phyloP scores from a whole-genome alignment of 2,797 vertebrate species.

The Ateles fusciceps region DNA sequence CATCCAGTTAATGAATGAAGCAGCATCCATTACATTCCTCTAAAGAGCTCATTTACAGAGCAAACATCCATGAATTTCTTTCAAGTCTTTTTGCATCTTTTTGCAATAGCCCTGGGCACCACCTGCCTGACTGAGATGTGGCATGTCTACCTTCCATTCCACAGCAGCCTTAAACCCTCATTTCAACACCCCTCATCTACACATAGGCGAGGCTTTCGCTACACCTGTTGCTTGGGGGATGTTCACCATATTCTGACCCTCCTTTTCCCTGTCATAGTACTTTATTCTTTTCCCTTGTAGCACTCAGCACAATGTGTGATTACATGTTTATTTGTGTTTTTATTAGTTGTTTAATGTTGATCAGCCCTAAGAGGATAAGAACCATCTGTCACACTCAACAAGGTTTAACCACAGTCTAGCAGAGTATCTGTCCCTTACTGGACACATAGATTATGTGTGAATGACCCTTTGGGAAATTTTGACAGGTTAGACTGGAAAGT shows the following conservation, averaged over 20 bases:
- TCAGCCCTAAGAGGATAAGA: neutral
- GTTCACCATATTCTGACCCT: fast-evolving
- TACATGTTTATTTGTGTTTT: neutral
- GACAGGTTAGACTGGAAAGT: neutral
- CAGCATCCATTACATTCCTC: neutral
- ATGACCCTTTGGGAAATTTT: neutral
- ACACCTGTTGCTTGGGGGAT: fast-evolving
- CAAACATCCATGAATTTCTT: neutral
- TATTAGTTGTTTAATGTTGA: neutral
- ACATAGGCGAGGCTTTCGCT: fast-evolving
- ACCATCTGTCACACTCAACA: neutral
- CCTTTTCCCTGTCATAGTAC: neutral
- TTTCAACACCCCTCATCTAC: neutral
- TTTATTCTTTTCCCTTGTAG: neutral
- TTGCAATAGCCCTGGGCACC: neutral
- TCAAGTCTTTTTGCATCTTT: neutral
- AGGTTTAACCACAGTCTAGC: neutral
- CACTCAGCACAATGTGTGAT: neutral
- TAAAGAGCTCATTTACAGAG: neutral
- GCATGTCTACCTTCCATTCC: neutral
- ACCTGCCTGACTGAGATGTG: neutral
- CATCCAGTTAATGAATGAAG: neutral
- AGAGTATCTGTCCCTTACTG: neutral
- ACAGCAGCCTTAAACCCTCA: fast-evolving
- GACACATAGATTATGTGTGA: neutral